phyloP scores from a whole-genome alignment of 2,888 invertebrate genomes.

The Meiosimyza platycephala region DNA sequence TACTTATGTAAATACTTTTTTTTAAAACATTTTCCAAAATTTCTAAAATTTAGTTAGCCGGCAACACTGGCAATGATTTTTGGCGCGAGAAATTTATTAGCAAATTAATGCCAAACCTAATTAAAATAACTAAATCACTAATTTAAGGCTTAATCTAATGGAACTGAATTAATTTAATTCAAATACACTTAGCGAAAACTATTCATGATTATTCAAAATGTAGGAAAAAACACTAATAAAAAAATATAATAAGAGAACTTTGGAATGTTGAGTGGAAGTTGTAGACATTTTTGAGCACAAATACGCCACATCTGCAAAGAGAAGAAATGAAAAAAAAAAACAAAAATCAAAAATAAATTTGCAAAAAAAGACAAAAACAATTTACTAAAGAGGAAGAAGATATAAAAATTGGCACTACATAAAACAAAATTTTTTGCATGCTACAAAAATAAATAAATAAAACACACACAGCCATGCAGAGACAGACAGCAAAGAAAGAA shows the following conservation, averaged over 20 bases:
- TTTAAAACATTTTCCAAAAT: too few relatives aligned
- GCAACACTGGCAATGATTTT: too few relatives aligned
- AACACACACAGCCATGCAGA: background rate
- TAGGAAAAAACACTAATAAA: background rate
- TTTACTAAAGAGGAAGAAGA: background rate
- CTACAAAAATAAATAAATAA: too few relatives aligned
- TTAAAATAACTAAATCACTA: too few relatives aligned
- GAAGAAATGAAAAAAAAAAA: background rate
- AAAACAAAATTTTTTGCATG: background rate
- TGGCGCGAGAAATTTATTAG: too few relatives aligned
- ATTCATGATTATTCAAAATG: background rate
- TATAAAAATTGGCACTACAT: slow-evolving; percentile 1
- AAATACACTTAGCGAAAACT: too few relatives aligned
- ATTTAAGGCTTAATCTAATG: too few relatives aligned
- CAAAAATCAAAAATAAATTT: background rate
- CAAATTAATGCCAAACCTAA: too few relatives aligned
- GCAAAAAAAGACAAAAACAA: background rate
- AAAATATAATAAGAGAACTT: slow-evolving; percentile 1
- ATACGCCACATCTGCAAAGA: slow-evolving; percentile 1
- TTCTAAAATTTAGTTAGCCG: too few relatives aligned
- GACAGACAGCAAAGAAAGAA: background rate
- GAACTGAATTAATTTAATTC: too few relatives aligned
- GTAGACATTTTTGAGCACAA: background rate
- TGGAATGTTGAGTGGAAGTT: background rate
- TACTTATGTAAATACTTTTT: too few relatives aligned